These are phyloP conservation scores for Polypedilum pembai DNA, from an alignment of 1,140 invertebrate genomes.

Conservation along the genomic window DNA sequence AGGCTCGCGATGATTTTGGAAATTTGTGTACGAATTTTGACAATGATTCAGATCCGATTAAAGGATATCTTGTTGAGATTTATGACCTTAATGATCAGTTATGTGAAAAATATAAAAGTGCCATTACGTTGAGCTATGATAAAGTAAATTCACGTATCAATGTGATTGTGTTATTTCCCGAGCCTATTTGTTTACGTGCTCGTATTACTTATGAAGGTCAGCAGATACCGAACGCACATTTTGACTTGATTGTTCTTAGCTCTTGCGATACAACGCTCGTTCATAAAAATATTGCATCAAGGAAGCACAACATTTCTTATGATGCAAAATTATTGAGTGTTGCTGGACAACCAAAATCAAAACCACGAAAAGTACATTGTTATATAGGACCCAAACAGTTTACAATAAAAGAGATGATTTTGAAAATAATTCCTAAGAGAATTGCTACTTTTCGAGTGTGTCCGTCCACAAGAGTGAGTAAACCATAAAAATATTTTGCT, in stretches of 20 bases:
- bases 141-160: constrained; percentile 49
- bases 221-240: constrained; percentile 81
- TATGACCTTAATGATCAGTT: constrained; percentile 46
- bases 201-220: constrained; percentile 68
- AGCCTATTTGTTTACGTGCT: constrained; percentile 70
- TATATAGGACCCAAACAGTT: constrained; percentile 77
- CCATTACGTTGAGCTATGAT: constrained; percentile 49
- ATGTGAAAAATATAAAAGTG: constrained; percentile 49
- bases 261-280: constrained; percentile 74
- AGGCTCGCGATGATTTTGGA: constrained; percentile 81
- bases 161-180: constrained; percentile 47
- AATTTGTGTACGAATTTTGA: constrained; percentile 65
- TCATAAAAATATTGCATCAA: constrained; percentile 76
- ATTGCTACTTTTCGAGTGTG: constrained; percentile 87
- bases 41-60: constrained; percentile 50
- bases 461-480: constrained; percentile 75
- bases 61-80: constrained; percentile 52
- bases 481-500: background rate
- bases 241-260: constrained; percentile 84
- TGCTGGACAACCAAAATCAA: constrained; percentile 54
- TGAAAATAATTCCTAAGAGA: constrained; percentile 86
- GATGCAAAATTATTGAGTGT: constrained; percentile 71
- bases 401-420: constrained; percentile 84
- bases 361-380: constrained; percentile 79
- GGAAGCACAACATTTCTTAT: constrained; percentile 78